These are phyloP conservation scores for Zaprionus taronus DNA, from an alignment of 1,140 invertebrate genomes.

Conservation along the genomic window DNA sequence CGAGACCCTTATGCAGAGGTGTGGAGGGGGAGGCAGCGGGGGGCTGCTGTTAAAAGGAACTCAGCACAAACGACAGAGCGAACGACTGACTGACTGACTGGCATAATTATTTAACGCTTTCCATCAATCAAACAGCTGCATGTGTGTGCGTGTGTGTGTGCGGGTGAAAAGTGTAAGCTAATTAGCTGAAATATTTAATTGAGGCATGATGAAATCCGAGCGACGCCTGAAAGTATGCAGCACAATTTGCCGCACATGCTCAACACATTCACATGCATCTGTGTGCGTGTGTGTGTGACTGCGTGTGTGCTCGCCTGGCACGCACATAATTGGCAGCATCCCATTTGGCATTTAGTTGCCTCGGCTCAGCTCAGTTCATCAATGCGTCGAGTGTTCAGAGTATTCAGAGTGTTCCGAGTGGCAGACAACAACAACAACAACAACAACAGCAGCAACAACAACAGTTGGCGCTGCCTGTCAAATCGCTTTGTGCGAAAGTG, in stretches of 20 bases:
- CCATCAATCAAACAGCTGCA: constrained; percentile 58
- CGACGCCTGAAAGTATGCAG: constrained; percentile 55
- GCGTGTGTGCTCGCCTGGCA: constrained; percentile 39
- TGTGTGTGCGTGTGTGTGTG: constrained; percentile 28
- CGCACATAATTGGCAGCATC: constrained; percentile 67
- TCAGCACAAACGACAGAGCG: background rate
- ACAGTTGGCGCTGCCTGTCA: constrained; percentile 48
- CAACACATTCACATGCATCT: background rate
- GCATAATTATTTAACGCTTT: constrained; percentile 70
- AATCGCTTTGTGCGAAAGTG: constrained; percentile 66
- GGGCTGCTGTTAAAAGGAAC: background rate
- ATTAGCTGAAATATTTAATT: constrained; percentile 80
- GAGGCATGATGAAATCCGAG: constrained; percentile 71
- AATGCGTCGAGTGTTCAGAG: constrained; percentile 33
- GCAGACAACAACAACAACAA: background rate
- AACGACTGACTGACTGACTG: constrained; percentile 29
- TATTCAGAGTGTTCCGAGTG: constrained; percentile 15
- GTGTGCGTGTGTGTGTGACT: background rate
- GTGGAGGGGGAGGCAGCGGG: background rate
- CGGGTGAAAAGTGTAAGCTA: constrained; percentile 68
- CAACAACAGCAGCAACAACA: too few species aligned
- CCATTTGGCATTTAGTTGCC: constrained; percentile 31
- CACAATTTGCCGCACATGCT: constrained; percentile 11
- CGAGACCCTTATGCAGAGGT: background rate
- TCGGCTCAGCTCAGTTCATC: constrained; percentile 27